Evolutionary conservation across 2,797 vertebrate species (phyloP).

Genomic region (Siniperca undulata): DNA sequence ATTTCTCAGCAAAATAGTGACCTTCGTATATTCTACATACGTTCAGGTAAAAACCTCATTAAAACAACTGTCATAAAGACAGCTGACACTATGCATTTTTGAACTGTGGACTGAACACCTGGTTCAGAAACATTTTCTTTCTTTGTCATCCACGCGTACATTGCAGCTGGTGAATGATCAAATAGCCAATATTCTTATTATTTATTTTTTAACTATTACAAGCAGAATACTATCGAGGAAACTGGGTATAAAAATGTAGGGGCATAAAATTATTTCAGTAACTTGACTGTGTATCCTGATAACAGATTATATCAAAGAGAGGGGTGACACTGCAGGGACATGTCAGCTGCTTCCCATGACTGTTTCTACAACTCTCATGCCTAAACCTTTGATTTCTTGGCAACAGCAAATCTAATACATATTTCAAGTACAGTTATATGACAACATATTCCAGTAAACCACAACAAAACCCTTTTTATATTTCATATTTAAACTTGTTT

Average conservation of each 20-base stretch:
- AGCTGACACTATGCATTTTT: background rate
- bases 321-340: background rate
- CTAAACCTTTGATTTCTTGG: background rate
- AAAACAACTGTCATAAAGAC: too few relatives aligned
- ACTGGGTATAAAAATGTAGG: background rate
- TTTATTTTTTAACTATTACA: background rate
- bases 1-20: constrained; percentile 26
- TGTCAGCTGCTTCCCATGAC: background rate
- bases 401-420: background rate
- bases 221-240: background rate
- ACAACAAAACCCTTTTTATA: background rate
- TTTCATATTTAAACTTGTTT: background rate
- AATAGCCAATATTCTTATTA: background rate
- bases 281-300: background rate
- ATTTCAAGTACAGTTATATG: background rate
- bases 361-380: background rate
- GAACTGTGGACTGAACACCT: background rate
- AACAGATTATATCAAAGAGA: background rate
- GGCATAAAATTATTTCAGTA: background rate
- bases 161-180: background rate
- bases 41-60: constrained; percentile 46
- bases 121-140: background rate
- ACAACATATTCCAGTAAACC: background rate
- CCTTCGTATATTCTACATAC: constrained; percentile 3
- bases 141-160: background rate